Conservation (phyloP, 2,797 vertebrate genomes). For the Synaphobranchus kaupii region DNA sequence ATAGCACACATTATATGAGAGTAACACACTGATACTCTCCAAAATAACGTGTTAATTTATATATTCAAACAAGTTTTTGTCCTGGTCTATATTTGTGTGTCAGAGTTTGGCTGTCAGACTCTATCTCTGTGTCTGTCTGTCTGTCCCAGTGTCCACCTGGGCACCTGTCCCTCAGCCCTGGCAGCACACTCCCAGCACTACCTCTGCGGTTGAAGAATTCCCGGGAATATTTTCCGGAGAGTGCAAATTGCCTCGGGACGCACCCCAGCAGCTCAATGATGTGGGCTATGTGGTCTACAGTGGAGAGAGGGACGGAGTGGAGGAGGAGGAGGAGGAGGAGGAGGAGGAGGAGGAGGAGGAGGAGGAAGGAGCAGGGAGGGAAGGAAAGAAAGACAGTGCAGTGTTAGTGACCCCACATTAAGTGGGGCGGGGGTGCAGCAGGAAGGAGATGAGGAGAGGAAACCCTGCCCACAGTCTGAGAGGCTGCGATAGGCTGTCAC, state of each 20-base stretch:
- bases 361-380: background rate
- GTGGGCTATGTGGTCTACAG: slow-evolving; percentile 97
- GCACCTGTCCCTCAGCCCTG: slow-evolving; percentile 32
- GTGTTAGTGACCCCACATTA: slow-evolving; percentile 13
- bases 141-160: slow-evolving; percentile 44
- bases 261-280: slow-evolving; percentile 95
- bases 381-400: background rate
- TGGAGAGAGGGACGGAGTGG: slow-evolving; percentile 50
- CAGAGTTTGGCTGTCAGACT: slow-evolving; percentile 33
- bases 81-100: slow-evolving; percentile 37
- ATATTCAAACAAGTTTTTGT: background rate
- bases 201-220: slow-evolving; percentile 98
- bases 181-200: slow-evolving; percentile 80
- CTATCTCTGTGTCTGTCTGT: slow-evolving; percentile 46
- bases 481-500: background rate
- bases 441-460: background rate
- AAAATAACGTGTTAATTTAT: background rate
- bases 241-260: slow-evolving; percentile 91
- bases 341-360: slow-evolving; percentile 14
- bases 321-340: slow-evolving; percentile 54
- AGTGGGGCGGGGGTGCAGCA: background rate
- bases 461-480: background rate
- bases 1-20: background rate
- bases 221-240: slow-evolving; percentile 96
- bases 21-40: background rate